phyloP scores from a whole-genome alignment of 2,113 vertebrate species.

The Myiagra hebetior region DNA sequence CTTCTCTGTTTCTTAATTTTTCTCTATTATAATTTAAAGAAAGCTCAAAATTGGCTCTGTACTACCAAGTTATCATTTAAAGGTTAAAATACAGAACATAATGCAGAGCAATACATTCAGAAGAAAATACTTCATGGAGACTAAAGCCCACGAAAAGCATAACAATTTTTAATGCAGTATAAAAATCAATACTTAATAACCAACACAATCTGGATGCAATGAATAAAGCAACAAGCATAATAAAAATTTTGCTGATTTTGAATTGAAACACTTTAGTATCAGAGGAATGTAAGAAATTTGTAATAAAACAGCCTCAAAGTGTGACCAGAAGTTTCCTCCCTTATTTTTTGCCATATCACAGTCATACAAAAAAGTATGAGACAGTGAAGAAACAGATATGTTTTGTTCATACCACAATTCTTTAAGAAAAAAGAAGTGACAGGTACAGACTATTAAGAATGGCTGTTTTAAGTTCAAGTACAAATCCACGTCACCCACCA shows the following conservation, averaged over 20 bases:
- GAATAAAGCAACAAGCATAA: not conserved
- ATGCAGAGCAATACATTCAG: not conserved
- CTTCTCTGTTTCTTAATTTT: not conserved
- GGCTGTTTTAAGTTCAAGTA: not conserved
- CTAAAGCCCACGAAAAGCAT: not conserved
- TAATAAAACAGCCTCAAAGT: not conserved
- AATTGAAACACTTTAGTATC: not conserved
- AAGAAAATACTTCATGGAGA: not conserved
- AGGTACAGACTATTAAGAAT: not conserved
- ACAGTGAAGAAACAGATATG: not conserved
- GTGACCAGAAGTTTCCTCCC: not conserved
- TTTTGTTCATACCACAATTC: not conserved
- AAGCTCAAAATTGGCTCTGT: not conserved
- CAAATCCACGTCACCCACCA: not conserved
- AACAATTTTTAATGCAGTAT: not conserved
- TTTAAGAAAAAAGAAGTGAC: not conserved
- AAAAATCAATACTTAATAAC: conserved; percentile 46
- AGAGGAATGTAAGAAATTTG: not conserved
- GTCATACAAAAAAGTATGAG: not conserved
- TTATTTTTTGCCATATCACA: not conserved
- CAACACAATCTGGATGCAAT: not conserved
- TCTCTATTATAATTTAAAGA: not conserved
- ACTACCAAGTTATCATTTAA: not conserved
- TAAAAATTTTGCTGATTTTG: not conserved
- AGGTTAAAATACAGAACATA: not conserved